phyloP scores from a whole-genome alignment of 1,140 invertebrate species.

The Lepidurus apus region DNA sequence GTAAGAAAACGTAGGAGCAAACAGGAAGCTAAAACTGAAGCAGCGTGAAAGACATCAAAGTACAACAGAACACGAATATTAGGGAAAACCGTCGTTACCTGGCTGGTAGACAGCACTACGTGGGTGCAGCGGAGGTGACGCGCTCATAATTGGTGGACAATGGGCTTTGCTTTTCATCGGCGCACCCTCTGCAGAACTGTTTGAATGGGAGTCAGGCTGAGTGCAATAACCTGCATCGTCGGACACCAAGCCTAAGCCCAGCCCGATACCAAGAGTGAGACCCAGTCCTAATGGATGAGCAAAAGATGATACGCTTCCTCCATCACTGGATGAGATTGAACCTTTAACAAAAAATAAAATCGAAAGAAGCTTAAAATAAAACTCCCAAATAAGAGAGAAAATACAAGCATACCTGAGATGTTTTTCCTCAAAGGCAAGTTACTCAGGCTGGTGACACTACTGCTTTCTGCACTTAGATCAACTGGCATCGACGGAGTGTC shows the following conservation, averaged over 20 bases:
- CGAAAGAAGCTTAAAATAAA: conserved; percentile 28
- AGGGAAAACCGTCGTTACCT: neutral
- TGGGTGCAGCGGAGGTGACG: neutral
- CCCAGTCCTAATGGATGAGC: conserved; percentile 35
- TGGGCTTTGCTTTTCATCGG: conserved; percentile 50
- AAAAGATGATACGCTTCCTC: conserved; percentile 38
- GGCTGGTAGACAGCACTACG: conserved; percentile 7
- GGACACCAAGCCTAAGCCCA: conserved; percentile 42
- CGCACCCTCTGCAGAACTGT: conserved; percentile 54
- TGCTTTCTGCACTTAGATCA: conserved; percentile 87
- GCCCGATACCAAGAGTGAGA: conserved; percentile 37
- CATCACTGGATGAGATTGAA: conserved; percentile 70
- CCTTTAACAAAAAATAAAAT: conserved; percentile 47
- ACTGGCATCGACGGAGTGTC: conserved; percentile 74
- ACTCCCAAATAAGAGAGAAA: neutral
- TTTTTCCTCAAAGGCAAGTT: conserved; percentile 83
- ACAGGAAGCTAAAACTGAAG: too few species aligned
- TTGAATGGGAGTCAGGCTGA: conserved; percentile 61
- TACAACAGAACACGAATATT: neutral
- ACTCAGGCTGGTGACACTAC: conserved; percentile 86
- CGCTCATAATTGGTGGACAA: conserved; percentile 36
- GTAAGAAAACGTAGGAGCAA: too few species aligned
- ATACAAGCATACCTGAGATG: conserved; percentile 59
- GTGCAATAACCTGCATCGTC: conserved; percentile 73
- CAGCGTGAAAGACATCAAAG: too few species aligned